These are phyloP conservation scores for Mythimna albipuncta DNA, from an alignment of 2,888 invertebrate genomes.

Conservation along the genomic window DNA sequence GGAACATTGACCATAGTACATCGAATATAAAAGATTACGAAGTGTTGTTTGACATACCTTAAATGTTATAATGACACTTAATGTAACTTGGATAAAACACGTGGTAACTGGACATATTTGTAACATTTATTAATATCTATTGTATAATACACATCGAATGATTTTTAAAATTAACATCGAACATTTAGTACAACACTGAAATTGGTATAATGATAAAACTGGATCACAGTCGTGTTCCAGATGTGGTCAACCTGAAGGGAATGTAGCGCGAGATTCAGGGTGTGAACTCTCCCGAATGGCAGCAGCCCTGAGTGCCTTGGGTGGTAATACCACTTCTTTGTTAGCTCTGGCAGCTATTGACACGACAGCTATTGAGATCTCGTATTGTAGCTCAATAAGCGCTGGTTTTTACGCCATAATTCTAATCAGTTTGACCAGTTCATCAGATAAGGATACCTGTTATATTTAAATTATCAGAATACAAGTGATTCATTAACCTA, in stretches of 20 bases:
- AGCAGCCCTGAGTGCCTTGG: not conserved
- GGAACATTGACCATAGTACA: conserved; percentile 33
- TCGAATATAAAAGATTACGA: conserved; percentile 23
- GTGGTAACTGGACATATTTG: conserved; percentile 28
- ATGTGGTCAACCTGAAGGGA: conserved; percentile 14
- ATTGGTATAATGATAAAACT: conserved; percentile 56
- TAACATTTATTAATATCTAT: conserved; percentile 30
- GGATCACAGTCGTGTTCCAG: conserved; percentile 35
- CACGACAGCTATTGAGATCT: not conserved
- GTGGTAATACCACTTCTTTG: not conserved
- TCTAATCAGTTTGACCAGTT: conserved; percentile 20
- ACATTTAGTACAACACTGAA: conserved; percentile 62
- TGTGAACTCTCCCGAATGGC: not conserved
- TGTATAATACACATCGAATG: conserved; percentile 34
- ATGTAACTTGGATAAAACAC: conserved; percentile 22
- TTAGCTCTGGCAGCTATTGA: not conserved
- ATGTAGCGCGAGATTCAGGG: not conserved
- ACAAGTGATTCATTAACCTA: conserved; percentile 15
- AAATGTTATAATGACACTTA: conserved; percentile 43
- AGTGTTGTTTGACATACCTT: conserved; percentile 21
- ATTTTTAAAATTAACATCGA: conserved; percentile 66
- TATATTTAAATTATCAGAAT: not conserved
- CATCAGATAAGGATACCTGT: not conserved
- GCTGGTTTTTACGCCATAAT: not conserved
- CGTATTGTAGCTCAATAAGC: not conserved